Evolutionary conservation across 1,140 invertebrate species (phyloP), one percentile per base, ranked within the genome.

Genomic region (Cotesia glomerata): DNA sequence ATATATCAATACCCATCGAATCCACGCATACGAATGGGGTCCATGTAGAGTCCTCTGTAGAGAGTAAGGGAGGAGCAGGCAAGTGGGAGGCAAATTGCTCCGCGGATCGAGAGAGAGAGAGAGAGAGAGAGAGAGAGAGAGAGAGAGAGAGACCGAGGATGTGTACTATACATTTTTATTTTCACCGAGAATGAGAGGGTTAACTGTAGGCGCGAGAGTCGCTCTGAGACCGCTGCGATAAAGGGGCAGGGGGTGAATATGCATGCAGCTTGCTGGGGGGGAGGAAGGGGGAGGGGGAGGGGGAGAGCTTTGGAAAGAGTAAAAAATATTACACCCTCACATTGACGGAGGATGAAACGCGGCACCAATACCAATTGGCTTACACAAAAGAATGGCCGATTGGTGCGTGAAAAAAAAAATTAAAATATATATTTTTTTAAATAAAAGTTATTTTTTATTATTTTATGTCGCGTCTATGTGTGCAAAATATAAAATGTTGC

Each of bases 1-100:
- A 86, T 86, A 86, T 86, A 87, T 87, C 86, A 87, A 87, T 86
- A 87, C 82, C 85, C 81, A 87, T 87, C 86, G 86, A 86, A 87
- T 75, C 84, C 84, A 86, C 86, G 83, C 84, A 86, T 86, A 86
- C 84, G 84, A 87, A 86, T 85, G 81, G 81, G 80, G 80, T 76
- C 72, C 66, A 74, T 75, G 68, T 80, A 78, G 80, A 75, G 79
- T 56, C 63, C 26, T 26, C 26, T 26, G 26, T 70, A 77, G 49
- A 77, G 75, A 75, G 71, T 76, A 75, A 68, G 76, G 71, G 75
- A 69, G 78, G 72, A 75, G 74, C 73, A 7, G 75, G 75, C 58
- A 73, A 71, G 69, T 69, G 71, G 70, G 73, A 66, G 69, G 74
- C 49, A 69, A 51, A 61, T 39, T 9, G 39, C 61, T 59, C 67